Conservation (phyloP, 2,113 vertebrate species). For the Dromiciops gliroides region DNA sequence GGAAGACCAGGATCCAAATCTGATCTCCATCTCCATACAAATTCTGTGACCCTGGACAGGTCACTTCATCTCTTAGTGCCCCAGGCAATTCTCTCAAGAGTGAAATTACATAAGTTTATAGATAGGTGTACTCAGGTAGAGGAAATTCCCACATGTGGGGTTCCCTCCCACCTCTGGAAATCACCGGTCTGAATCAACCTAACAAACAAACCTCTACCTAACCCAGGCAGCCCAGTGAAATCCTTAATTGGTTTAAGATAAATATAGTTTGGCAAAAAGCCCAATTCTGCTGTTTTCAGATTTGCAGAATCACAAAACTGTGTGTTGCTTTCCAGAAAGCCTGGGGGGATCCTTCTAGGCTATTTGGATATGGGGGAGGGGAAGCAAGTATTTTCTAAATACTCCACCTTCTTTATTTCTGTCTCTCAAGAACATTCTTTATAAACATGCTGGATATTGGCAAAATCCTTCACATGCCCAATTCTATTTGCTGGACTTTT, state of each 20-base stretch:
- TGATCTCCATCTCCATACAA: background rate
- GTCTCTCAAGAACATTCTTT: background rate
- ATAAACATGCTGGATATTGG: slow-evolving; percentile 17
- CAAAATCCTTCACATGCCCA: background rate
- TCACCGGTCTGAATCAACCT: background rate
- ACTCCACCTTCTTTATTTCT: background rate
- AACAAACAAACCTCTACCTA: background rate
- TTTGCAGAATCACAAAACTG: background rate
- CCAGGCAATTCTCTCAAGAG: background rate
- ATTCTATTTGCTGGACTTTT: slow-evolving; percentile 50
- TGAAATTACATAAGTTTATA: background rate
- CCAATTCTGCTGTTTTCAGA: slow-evolving; percentile 9
- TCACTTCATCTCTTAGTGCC: background rate
- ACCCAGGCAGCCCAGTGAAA: background rate
- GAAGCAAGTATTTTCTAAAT: background rate
- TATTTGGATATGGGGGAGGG: background rate
- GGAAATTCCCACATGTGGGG: background rate
- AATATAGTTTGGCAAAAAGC: slow-evolving; percentile 18
- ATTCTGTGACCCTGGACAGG: background rate
- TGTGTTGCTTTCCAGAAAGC: slow-evolving; percentile 45
- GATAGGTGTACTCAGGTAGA: background rate
- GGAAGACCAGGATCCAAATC: background rate
- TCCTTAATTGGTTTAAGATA: slow-evolving; percentile 39
- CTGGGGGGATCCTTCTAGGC: background rate
- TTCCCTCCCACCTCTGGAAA: background rate